Evolutionary conservation across 1,140 invertebrate genomes (phyloP), one percentile per base, ranked within the genome.

Genomic region (Lysiphlebus fabarum): DNA sequence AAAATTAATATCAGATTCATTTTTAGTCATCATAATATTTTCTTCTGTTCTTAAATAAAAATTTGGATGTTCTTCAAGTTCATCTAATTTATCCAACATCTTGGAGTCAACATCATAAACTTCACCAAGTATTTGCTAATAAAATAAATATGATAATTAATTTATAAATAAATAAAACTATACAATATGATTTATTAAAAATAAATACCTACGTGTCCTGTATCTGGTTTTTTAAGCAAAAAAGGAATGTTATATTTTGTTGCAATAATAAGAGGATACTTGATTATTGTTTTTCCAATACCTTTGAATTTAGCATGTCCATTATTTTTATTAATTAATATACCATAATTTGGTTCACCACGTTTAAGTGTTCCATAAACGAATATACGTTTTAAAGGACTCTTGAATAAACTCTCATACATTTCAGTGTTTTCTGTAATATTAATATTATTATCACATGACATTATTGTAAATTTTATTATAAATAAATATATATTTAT

Each of bases 211-310:
- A 79, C 75, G 69, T 86, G 63, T 38, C 86, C 86, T 54, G 75
- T 82, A n/a, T 79, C 89, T 55, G 89, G 86, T 66, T 80, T 80
- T 66, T 87, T 83, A 26, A 96, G 67, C 44, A 95, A 69, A 75
- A 92, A 95, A 8, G 93, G 93, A 74, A 96, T 91, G 73, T 96
- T 96, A 71, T 90, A 96, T 65, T 83, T 83, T 0, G 91, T 92
- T 11, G 86, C 91, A 65, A 96, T 93, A 6, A 96, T 86, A 11
- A 96, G 71, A 0, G 93, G 93, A 74, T 88, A 93, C 65, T 86
- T 88, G 12, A 84, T 73, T 1, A 79, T 75, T 1, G 92, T 94
- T 63, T 75, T 83, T 4, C 85, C 93, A 17, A 80, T 75, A 5
- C 84, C 84, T 41, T 92, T 67, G 70, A 90, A 93, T 59, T 82